These are phyloP conservation scores for Halcyon senegalensis DNA, from an alignment of 2,113 vertebrate species.

Conservation along the genomic window DNA sequence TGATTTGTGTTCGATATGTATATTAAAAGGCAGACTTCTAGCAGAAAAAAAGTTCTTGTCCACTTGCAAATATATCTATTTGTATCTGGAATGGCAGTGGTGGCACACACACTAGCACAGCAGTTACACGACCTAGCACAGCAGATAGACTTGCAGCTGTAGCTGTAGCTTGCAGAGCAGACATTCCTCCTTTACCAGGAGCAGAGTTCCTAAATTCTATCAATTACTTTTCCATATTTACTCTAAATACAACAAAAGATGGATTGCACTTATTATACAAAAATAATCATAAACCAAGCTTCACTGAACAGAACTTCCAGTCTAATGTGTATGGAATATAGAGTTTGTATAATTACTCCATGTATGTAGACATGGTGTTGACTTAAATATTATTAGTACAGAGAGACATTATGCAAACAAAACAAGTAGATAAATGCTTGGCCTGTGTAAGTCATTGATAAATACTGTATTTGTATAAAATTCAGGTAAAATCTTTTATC, in stretches of 20 bases:
- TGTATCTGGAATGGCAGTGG: background rate
- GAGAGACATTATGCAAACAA: background rate
- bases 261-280: background rate
- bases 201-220: background rate
- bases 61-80: background rate
- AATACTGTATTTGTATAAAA: background rate
- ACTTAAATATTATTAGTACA: background rate
- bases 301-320: background rate
- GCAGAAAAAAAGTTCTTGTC: background rate
- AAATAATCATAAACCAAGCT: background rate
- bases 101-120: accelerated
- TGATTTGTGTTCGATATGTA: background rate
- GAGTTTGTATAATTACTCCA: background rate
- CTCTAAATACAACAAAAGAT: background rate
- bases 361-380: background rate
- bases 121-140: background rate
- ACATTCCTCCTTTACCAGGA: background rate
- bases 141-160: background rate
- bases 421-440: background rate
- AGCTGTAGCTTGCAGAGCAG: background rate
- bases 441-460: background rate
- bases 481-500: background rate
- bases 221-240: background rate
- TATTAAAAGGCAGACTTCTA: background rate
- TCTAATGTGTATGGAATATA: background rate